Evolutionary conservation across 1,140 invertebrate species (phyloP).

Genomic region (Ylistrum balloti): DNA sequence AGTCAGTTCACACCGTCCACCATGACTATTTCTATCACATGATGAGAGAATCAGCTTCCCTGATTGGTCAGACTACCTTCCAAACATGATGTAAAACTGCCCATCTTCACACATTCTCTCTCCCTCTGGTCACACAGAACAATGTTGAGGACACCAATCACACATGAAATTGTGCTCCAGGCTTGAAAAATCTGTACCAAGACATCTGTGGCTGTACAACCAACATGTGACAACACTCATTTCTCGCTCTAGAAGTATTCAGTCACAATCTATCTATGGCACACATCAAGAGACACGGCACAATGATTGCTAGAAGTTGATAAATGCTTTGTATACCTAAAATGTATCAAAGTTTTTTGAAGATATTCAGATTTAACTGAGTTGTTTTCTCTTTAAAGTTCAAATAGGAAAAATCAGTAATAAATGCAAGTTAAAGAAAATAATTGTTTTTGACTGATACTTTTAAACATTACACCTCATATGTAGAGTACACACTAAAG

Average conservation of each 20-base stretch:
- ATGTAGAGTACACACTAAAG: not conserved
- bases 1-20: conserved; percentile 45
- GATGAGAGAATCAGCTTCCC: conserved; percentile 61
- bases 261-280: not conserved
- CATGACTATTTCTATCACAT: conserved; percentile 55
- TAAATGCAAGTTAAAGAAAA: no score
- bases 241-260: not conserved
- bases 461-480: conserved; percentile 9
- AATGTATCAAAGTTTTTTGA: no score
- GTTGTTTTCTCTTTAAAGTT: not conserved
- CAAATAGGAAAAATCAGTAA: not conserved
- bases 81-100: conserved; percentile 34
- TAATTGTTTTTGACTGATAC: not conserved
- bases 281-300: not conserved
- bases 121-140: not conserved
- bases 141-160: conserved; percentile 16
- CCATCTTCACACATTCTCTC: conserved; percentile 8
- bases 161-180: conserved; percentile 32
- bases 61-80: conserved; percentile 57
- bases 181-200: not conserved
- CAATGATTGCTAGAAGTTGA: not conserved
- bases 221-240: not conserved
- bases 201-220: not conserved
- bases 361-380: no score
- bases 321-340: not conserved